Evolutionary conservation across 2,888 invertebrate genomes (phyloP), one percentile per base, ranked within the genome.

Genomic region (Lasiommata megera): DNA sequence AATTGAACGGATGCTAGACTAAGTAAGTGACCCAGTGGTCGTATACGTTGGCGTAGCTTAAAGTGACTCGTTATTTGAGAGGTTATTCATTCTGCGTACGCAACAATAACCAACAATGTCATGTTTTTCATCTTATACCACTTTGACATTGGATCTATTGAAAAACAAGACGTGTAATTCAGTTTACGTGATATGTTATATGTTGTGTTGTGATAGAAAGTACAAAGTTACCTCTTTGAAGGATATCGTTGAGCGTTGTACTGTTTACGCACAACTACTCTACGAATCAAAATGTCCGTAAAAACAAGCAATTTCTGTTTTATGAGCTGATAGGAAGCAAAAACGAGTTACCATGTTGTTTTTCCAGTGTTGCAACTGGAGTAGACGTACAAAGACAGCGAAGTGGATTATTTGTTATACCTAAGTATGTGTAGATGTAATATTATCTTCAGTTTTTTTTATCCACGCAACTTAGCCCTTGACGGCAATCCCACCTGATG

Each of bases 121-220:
- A 36, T 23, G 36, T 36, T 48, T 48, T 48, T 48, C 28, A 36
- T 48, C 23, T 23, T 37, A 9, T 12, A 12, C 36, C 48, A 48
- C 36, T 48, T 48, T 48, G 36, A 48, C 23, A 48, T 48, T 48
- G 37, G 48, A 48, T 37, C 18, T 46, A 37, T 48, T 48, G 48
- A 48, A 48, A 48, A 48, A 23, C 37, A 37, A 23, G 48, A 9
- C 36, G 18, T 11, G 36, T 48, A 48, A 37, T 48, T 48, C 37
- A 34, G 36, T 48, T 48, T 48, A 36, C 1, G 9, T 12, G 31
- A 46, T 46, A 11, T 46, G 11, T 31, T 3, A 31, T 1, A 31
- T 16, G 1, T 46, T 5, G 5, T 31, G 9, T 46, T 11, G 6
- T 34, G 6, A n/a, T 18, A 11, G 34, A 5, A 47, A 18, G n/a